Percentiles rank a stretch among this genome's conserved stretches.
These are phyloP conservation scores for Proterorhinus semilunaris DNA, from an alignment of 2,113 vertebrate genomes.

Conservation along the genomic window DNA sequence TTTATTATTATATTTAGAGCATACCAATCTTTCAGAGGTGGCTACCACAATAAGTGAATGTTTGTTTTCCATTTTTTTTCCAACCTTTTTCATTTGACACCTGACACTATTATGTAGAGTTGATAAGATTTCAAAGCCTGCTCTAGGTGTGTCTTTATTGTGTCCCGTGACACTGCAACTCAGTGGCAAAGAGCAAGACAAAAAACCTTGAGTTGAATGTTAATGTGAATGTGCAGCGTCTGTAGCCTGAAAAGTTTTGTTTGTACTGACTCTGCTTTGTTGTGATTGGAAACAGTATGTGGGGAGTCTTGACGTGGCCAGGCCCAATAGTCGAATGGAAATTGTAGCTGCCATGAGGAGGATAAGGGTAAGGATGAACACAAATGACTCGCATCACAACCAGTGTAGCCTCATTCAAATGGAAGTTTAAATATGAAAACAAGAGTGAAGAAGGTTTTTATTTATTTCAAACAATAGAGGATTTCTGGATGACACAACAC, in stretches of 20 bases:
- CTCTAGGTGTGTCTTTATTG: no score
- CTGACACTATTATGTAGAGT: no score
- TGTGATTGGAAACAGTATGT: slow-evolving; percentile 78
- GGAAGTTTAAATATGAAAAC: not conserved
- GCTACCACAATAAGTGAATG: no score
- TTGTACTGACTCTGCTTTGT: not conserved
- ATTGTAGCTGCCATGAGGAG: slow-evolving; percentile 91
- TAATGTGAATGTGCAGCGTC: not conserved
- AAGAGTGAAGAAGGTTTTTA: not conserved
- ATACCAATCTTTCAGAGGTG: no score
- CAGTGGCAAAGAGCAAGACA: no score
- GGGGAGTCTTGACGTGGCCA: slow-evolving; percentile 86
- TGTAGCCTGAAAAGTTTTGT: not conserved
- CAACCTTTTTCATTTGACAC: no score
- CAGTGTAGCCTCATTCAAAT: not conserved
- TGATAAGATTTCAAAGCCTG: no score
- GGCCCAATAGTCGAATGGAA: slow-evolving; percentile 92
- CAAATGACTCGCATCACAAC: no score
- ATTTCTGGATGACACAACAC: not conserved
- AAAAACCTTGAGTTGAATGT: not conserved
- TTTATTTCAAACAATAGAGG: not conserved
- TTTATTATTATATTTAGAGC: no score
- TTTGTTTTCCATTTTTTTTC: no score
- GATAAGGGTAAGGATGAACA: slow-evolving; percentile 81
- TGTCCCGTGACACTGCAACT: no score